A percentile compares a stretch with the other conserved stretches of the same genome.
Evolutionary conservation across 2,113 vertebrate species (phyloP).

Genomic region (Globicephala melas): DNA sequence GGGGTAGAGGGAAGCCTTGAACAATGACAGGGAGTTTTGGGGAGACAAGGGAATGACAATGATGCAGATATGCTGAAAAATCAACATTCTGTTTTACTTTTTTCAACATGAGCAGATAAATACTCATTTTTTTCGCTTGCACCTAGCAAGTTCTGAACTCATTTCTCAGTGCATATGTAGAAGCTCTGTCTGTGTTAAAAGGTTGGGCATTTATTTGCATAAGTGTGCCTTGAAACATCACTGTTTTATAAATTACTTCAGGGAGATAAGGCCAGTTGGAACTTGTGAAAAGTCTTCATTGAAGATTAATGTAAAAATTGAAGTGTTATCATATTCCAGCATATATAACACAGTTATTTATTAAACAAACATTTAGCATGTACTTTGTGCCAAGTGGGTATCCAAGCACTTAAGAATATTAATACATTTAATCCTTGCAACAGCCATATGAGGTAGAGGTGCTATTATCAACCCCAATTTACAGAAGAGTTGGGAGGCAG

Average conservation of each 20-base stretch:
- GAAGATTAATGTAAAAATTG: slow-evolving; percentile 44
- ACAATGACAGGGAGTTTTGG: not conserved
- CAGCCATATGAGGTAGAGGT: not conserved
- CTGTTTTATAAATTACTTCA: not conserved
- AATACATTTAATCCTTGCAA: not conserved
- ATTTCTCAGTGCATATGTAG: not conserved
- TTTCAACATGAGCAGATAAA: not conserved
- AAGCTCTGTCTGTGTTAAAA: slow-evolving; percentile 18
- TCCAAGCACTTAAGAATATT: slow-evolving; percentile 4
- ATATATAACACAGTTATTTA: slow-evolving; percentile 8
- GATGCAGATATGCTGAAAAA: not conserved
- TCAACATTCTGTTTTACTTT: not conserved
- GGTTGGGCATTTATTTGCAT: slow-evolving; percentile 20
- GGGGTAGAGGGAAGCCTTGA: not conserved
- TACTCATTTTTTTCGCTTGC: not conserved
- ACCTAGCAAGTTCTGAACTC: slow-evolving; percentile 19
- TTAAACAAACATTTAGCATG: slow-evolving; percentile 34
- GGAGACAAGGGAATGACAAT: not conserved
- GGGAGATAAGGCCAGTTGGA: not conserved
- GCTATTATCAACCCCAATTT: not conserved
- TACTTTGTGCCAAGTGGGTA: not conserved
- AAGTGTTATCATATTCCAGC: not conserved
- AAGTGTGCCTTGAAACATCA: not conserved
- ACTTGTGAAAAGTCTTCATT: slow-evolving; percentile 3
- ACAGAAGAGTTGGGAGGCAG: not conserved